Evolutionary conservation across 2,113 vertebrate genomes (phyloP).

Genomic region (Cinclus mexicanus): DNA sequence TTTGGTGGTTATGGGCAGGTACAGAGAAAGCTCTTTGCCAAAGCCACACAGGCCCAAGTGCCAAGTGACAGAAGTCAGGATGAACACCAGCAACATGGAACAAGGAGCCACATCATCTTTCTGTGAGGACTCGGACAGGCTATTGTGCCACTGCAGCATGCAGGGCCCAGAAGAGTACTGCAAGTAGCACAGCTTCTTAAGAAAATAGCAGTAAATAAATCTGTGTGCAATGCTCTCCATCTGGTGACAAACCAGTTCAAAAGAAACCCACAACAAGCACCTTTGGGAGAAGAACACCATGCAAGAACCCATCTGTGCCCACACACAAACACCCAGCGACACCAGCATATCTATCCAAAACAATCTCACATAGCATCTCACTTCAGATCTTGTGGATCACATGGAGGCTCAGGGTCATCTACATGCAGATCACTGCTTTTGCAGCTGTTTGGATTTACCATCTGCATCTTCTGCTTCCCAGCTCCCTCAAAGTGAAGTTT

Average conservation of each 20-base stretch:
- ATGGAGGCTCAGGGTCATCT: neutral
- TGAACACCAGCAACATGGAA: neutral
- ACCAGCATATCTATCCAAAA: neutral
- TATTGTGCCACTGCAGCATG: neutral
- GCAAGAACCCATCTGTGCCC: neutral
- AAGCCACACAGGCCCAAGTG: neutral
- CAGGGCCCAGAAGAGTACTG: neutral
- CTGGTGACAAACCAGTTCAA: neutral
- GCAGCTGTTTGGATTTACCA: neutral
- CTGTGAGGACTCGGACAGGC: neutral
- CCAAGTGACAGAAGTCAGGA: neutral
- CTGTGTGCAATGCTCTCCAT: neutral
- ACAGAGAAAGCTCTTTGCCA: neutral
- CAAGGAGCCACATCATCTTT: neutral
- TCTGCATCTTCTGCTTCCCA: neutral
- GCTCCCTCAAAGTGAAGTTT: neutral
- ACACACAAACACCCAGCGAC: neutral
- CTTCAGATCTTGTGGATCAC: neutral
- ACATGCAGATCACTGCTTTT: neutral
- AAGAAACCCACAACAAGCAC: neutral
- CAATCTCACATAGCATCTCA: neutral
- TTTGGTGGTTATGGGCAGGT: neutral
- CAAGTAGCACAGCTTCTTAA: neutral
- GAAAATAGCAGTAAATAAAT: neutral
- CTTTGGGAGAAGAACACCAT: neutral